Conservation (phyloP, 2,797 vertebrate species). For the Lacerta bilineata region DNA sequence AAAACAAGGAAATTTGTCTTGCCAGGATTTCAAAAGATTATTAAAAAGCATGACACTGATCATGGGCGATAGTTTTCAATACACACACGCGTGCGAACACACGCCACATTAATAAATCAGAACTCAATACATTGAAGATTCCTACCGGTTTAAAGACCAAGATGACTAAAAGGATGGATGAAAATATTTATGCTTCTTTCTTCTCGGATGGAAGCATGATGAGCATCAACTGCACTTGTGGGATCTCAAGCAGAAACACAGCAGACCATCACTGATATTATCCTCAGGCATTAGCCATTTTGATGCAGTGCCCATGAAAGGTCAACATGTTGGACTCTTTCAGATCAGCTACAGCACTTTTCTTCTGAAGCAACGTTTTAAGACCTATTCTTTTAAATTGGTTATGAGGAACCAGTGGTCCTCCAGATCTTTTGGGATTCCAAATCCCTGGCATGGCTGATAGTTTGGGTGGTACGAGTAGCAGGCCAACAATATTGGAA, state of each 20-base stretch:
- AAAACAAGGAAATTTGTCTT: neutral
- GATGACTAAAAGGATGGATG: neutral
- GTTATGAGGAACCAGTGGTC: neutral
- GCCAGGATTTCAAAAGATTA: neutral
- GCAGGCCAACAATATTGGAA: neutral
- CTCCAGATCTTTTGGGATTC: neutral
- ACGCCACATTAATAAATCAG: neutral
- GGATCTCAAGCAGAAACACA: neutral
- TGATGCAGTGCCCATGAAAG: neutral
- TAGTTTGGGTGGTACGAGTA: neutral
- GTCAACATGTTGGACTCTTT: neutral
- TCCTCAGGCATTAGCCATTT: neutral
- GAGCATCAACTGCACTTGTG: neutral
- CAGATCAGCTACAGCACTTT: conserved; percentile 33
- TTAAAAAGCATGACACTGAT: neutral
- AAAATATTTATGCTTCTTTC: neutral
- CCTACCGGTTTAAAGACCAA: neutral
- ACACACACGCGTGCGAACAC: neutral
- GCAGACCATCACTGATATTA: neutral
- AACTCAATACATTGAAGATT: too few species aligned
- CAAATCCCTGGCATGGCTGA: neutral
- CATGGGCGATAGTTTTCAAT: neutral
- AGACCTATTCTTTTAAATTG: conserved; percentile 29
- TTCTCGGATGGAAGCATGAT: neutral
- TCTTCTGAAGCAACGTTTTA: conserved; percentile 51